These are phyloP conservation scores for Danio aesculapii DNA, from an alignment of 2,797 vertebrate genomes.

Conservation along the genomic window DNA sequence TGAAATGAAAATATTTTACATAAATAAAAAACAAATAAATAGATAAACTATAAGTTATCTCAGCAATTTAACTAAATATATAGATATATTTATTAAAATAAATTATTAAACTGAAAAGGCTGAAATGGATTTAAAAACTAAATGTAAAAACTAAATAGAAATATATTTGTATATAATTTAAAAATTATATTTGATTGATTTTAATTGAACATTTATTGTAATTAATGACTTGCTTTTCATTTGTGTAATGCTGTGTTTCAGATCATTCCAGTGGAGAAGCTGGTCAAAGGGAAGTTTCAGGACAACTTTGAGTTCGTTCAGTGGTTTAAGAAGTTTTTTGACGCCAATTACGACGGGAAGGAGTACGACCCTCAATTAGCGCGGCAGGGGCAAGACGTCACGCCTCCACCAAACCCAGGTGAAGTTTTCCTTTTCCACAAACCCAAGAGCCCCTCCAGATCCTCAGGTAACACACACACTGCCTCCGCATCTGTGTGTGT, in stretches of 20 bases:
- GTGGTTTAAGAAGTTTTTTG: constrained; percentile 98
- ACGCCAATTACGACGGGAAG: constrained; percentile 96
- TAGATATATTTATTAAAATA: too few species aligned
- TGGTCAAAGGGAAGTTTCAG: constrained; percentile 97
- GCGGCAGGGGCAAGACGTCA: constrained; percentile 89
- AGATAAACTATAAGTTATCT: too few species aligned
- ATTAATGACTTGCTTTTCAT: background rate
- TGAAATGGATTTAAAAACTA: too few species aligned
- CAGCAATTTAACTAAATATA: too few species aligned
- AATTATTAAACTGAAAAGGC: too few species aligned
- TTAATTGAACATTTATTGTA: too few species aligned
- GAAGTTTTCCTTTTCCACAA: constrained; percentile 86
- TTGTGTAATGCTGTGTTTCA: constrained; percentile 65
- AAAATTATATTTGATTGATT: too few species aligned
- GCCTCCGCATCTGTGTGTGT: background rate
- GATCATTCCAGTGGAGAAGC: constrained; percentile 94
- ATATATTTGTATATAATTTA: too few species aligned
- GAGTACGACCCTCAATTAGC: constrained; percentile 92
- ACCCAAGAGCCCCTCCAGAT: constrained; percentile 82
- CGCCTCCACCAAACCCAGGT: constrained; percentile 87
- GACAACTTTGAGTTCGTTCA: constrained; percentile 99
- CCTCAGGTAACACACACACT: constrained; percentile 10
- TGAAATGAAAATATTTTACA: too few species aligned
- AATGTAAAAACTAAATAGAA: too few species aligned
- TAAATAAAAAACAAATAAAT: too few species aligned